phyloP scores from a whole-genome alignment of 2,888 invertebrate genomes.

The Lapara coniferarum region DNA sequence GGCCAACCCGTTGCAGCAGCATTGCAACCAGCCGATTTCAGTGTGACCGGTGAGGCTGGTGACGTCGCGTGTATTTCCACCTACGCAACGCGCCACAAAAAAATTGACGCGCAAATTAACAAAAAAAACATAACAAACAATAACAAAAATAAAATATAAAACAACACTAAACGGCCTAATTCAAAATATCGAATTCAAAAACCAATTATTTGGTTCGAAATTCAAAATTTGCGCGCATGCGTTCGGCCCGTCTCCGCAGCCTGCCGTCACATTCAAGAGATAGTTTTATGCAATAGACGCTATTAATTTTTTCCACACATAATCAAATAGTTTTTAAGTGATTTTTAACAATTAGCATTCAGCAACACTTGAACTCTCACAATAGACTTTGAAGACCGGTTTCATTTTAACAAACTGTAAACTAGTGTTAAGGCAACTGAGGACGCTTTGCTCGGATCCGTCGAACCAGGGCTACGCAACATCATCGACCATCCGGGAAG shows the following conservation, averaged over 20 bases:
- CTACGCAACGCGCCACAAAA: constrained; percentile 77
- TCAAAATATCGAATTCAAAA: constrained; percentile 69
- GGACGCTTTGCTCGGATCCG: constrained; percentile 77
- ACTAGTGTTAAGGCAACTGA: constrained; percentile 81
- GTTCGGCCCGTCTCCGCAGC: constrained; percentile 65
- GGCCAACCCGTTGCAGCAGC: constrained; percentile 67
- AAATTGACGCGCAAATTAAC: constrained; percentile 58
- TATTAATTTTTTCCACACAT: constrained; percentile 73
- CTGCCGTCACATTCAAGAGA: constrained; percentile 80
- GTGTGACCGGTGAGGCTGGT: constrained; percentile 81
- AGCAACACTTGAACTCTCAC: constrained; percentile 80
- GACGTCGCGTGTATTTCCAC: constrained; percentile 80
- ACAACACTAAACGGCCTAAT: constrained; percentile 53
- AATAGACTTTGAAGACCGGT: constrained; percentile 68
- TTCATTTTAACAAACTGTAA: constrained; percentile 76
- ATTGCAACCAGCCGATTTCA: constrained; percentile 73
- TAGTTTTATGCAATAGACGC: constrained; percentile 81
- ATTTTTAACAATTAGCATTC: constrained; percentile 76
- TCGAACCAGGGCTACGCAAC: constrained; percentile 73
- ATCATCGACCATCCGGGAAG: constrained; percentile 78
- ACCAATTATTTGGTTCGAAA: constrained; percentile 70
- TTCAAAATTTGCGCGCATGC: constrained; percentile 80
- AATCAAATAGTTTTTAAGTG: constrained; percentile 81
- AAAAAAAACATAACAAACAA: constrained; percentile 41
- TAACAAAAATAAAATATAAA: constrained; percentile 44